Evolutionary conservation across 2,888 invertebrate genomes (phyloP).

Genomic region (Rhingia rostrata): DNA sequence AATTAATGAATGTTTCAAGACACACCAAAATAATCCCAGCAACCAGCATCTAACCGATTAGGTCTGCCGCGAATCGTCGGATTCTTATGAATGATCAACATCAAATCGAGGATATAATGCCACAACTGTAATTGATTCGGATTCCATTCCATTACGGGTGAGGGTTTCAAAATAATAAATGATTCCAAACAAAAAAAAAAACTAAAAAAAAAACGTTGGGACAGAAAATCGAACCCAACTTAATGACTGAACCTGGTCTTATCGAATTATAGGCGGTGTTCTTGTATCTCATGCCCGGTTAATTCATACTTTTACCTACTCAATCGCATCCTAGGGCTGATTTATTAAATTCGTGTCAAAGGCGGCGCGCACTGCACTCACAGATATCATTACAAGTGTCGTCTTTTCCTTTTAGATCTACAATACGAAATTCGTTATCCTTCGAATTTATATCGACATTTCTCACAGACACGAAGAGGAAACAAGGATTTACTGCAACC

Average conservation of each 20-base stretch:
- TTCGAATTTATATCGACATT: background rate
- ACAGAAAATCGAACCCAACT: constrained; percentile 34
- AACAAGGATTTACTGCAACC: background rate
- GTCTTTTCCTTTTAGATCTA: background rate
- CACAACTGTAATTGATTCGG: constrained; percentile 54
- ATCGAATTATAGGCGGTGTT: constrained; percentile 43
- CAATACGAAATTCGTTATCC: background rate
- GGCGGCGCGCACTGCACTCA: background rate
- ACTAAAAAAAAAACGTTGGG: constrained; percentile 16
- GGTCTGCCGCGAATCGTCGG: constrained; percentile 31
- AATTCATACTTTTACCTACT: background rate
- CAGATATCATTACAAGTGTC: background rate
- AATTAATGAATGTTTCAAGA: constrained; percentile 60
- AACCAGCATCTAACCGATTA: constrained; percentile 63
- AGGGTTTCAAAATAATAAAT: constrained; percentile 55
- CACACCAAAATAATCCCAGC: constrained; percentile 26
- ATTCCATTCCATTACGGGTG: constrained; percentile 54
- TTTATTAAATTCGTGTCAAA: constrained; percentile 25
- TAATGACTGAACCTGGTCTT: constrained; percentile 49
- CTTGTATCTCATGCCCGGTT: constrained; percentile 17
- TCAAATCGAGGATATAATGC: constrained; percentile 26
- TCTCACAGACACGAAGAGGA: background rate
- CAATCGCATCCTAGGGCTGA: constrained; percentile 15
- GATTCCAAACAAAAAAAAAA: constrained; percentile 14
- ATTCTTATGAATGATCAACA: constrained; percentile 37